Evolutionary conservation across 2,888 invertebrate genomes (phyloP), one percentile per base, ranked within the genome.

Genomic region (Hydrotaea diabolus): DNA sequence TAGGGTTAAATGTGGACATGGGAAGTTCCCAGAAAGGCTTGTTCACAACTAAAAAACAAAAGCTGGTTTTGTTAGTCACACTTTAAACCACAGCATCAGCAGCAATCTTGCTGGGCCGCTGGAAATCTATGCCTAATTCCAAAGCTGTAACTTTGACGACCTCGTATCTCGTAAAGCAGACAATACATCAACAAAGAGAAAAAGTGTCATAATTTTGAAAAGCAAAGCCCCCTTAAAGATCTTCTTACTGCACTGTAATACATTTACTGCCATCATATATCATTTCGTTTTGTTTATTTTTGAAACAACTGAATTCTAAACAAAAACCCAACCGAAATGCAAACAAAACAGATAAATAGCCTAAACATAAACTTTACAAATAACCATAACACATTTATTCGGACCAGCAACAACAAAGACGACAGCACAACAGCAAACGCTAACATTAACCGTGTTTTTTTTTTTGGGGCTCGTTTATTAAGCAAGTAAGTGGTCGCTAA

Each of bases 151-250:
- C 36, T 36, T 36, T 36, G n/a, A 62, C 17, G 23, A 21, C 23
- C 57, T 57, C 62, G 62, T 62, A 26, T n/a, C n/a, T n/a, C n/a
- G n/a, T n/a, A n/a, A n/a, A n/a, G n/a, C n/a, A n/a, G n/a, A n/a
- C n/a, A n/a, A 11, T 26, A 9, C 62, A 3, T 64, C 36, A 64
- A 0, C 31, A 2, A 76, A 76, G n/a, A 75, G 62, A 76, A 64
- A 7, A 76, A 72, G 81, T 85, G 84, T 81, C 84, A 85, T 81
- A 85, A 81, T 81, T 84, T 78, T 55, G 39, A 83, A 55, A 55
- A 23, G 19, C 49, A 49, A 7, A 49, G 53, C 53, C 77, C 66
- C n/a, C n/a, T n/a, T n/a, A n/a, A n/a, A n/a, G n/a, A n/a, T n/a
- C n/a, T n/a, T n/a, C n/a, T n/a, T n/a, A n/a, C n/a, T n/a, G n/a